Evolutionary conservation across 37 sponge, comb jelly and placozoan genomes (phyloP).

Genomic region (Chondrosia reniformis): DNA sequence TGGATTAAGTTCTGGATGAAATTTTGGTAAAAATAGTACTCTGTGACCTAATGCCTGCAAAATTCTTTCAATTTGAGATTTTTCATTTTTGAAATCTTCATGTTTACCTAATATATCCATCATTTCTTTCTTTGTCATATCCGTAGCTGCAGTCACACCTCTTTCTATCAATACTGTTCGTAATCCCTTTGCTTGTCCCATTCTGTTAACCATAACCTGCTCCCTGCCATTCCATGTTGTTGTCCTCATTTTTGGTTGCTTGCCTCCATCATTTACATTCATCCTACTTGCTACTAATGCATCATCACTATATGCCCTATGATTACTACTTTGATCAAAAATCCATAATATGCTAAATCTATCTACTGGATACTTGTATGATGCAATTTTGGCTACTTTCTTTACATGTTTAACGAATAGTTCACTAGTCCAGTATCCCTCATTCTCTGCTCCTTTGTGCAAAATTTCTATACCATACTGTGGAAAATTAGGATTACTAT

Average conservation of each 20-base stretch:
- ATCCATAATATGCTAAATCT: not conserved
- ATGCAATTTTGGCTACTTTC: constrained; percentile 15
- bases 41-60: not conserved
- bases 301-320: constrained; percentile 20
- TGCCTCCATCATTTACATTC: constrained; percentile 34
- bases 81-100: constrained; percentile 18
- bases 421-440: constrained; percentile 18
- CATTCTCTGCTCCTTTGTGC: constrained; percentile 9
- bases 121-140: not conserved
- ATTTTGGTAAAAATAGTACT: constrained; percentile 4
- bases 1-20: constrained; percentile 35
- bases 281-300: constrained; percentile 18
- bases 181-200: constrained; percentile 17
- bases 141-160: not conserved
- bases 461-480: not conserved
- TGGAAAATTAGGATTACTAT: not conserved
- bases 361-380: constrained; percentile 25
- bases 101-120: not conserved
- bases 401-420: constrained; percentile 13
- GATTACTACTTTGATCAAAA: constrained; percentile 28
- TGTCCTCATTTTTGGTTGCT: constrained; percentile 1
- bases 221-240: not conserved
- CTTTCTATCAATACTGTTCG: not conserved
- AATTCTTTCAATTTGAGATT: not conserved
- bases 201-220: not conserved